Conservation (phyloP, 64 coral and sea anemone genomes). For the Trachythela sp. region DNA sequence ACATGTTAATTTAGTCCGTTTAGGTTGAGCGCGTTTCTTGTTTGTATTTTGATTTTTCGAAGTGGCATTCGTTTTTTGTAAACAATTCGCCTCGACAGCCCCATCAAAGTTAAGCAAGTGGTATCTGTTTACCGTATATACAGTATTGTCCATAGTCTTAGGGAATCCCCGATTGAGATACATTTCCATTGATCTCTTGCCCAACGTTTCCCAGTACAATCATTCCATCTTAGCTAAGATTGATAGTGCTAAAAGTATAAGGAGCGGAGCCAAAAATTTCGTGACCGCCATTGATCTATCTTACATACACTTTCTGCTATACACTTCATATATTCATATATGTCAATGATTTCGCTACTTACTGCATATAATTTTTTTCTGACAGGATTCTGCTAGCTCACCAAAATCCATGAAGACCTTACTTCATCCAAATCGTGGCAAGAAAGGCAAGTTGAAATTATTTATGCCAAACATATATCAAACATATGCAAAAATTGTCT, state of each 20-base stretch:
- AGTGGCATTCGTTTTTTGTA: constrained; percentile 9
- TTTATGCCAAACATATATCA: too few relatives aligned
- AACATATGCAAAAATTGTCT: too few relatives aligned
- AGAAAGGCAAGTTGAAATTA: background rate
- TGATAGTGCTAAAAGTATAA: background rate
- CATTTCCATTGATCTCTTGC: too few relatives aligned
- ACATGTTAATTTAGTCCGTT: background rate
- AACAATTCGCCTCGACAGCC: too few relatives aligned
- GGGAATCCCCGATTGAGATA: too few relatives aligned
- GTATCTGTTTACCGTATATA: too few relatives aligned
- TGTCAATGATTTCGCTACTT: background rate
- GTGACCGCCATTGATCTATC: background rate
- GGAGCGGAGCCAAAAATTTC: background rate
- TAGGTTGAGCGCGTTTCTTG: background rate
- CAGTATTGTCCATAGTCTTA: too few relatives aligned
- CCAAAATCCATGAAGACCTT: background rate
- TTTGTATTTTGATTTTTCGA: constrained; percentile 2
- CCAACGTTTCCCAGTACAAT: background rate
- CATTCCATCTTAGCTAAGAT: constrained; percentile 17
- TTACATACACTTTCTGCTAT: too few relatives aligned
- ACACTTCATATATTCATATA: too few relatives aligned
- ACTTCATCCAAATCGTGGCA: background rate
- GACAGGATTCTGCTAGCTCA: background rate
- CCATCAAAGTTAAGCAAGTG: too few relatives aligned
- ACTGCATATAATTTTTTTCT: background rate